A percentile compares a stretch with the other conserved stretches of the same genome.
Conservation (phyloP, 2,888 invertebrate genomes). For the Adineta ricciae region DNA sequence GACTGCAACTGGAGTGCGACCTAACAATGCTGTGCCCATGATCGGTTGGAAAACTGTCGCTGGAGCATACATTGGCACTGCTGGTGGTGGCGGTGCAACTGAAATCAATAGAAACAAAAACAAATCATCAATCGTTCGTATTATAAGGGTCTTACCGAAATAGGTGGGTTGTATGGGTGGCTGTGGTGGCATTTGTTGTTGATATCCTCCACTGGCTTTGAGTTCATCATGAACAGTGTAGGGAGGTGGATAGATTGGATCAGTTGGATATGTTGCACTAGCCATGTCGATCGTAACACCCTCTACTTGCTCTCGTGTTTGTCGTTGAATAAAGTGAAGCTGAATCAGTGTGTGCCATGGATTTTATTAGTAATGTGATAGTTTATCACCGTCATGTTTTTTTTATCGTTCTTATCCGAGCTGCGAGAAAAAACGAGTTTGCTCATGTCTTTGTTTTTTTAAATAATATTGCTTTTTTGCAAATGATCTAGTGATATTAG, state of each 20-base stretch:
- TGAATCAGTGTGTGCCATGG: not conserved
- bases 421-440: not conserved
- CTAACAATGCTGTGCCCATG: not conserved
- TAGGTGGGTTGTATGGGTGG: not conserved
- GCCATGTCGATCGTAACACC: not conserved
- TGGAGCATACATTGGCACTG: not conserved
- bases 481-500: too few relatives aligned
- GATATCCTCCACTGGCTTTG: not conserved
- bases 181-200: not conserved
- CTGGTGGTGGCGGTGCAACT: not conserved
- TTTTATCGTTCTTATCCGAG: not conserved
- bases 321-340: too few relatives aligned
- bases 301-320: too few relatives aligned
- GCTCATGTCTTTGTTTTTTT: not conserved
- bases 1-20: conserved; percentile 23
- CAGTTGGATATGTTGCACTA: not conserved
- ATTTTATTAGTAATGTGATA: not conserved
- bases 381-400: not conserved
- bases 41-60: not conserved
- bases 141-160: not conserved
- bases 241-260: not conserved
- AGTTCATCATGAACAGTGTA: not conserved
- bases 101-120: not conserved
- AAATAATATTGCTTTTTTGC: not conserved
- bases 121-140: not conserved